Evolutionary conservation across 2,888 invertebrate species (phyloP).

Genomic region (Tetragnatha montana): DNA sequence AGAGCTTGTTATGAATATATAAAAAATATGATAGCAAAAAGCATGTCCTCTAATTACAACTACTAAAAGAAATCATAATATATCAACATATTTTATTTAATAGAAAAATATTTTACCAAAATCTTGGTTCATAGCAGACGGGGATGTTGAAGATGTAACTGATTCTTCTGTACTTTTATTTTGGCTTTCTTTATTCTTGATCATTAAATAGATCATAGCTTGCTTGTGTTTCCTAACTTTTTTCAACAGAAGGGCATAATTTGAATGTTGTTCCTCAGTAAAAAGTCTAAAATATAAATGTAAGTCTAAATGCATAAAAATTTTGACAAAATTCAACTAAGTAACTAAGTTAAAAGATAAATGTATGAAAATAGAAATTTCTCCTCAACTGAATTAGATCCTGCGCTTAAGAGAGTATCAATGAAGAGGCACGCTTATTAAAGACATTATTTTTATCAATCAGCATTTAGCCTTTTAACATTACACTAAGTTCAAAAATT

Average conservation of each 20-base stretch:
- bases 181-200: constrained; percentile 79
- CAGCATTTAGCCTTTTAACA: too few relatives aligned
- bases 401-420: too few relatives aligned
- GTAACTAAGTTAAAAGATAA: too few relatives aligned
- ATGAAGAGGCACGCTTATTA: too few relatives aligned
- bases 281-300: constrained; percentile 78
- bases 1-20: too few relatives aligned
- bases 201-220: constrained; percentile 76
- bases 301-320: not conserved
- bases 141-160: constrained; percentile 25
- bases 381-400: too few relatives aligned
- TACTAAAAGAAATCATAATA: constrained; percentile 3
- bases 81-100: not conserved
- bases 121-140: constrained; percentile 49
- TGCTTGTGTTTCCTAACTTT: constrained; percentile 78
- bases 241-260: constrained; percentile 81
- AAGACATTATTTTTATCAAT: too few relatives aligned
- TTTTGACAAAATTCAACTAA: not conserved
- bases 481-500: too few relatives aligned
- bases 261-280: constrained; percentile 83
- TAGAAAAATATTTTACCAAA: constrained; percentile 20
- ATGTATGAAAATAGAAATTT: too few relatives aligned
- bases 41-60: not conserved
- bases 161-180: constrained; percentile 7
- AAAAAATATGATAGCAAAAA: not conserved